phyloP scores from a whole-genome alignment of 2,888 invertebrate genomes.

The Zhuqinia jingwanae region DNA sequence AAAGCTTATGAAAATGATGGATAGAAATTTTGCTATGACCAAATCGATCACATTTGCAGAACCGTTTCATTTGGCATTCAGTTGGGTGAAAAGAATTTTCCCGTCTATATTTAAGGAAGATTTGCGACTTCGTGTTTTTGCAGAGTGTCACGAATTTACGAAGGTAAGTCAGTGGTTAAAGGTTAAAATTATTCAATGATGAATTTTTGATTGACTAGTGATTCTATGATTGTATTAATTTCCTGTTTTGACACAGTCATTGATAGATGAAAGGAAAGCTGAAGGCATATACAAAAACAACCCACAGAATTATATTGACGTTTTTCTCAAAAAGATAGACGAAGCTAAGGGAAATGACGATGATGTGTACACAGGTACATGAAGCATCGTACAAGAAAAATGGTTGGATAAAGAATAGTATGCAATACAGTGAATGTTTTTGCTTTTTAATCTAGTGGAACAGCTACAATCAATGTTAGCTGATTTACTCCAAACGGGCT shows the following conservation, averaged over 20 bases:
- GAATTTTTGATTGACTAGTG: too few relatives aligned
- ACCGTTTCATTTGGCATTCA: conserved; percentile 44
- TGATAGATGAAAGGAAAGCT: conserved; percentile 60
- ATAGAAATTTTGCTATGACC: conserved; percentile 69
- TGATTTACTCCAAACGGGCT: conserved; percentile 59
- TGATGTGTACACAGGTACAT: conserved; percentile 60
- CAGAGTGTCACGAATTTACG: conserved; percentile 57
- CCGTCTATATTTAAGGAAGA: conserved; percentile 47
- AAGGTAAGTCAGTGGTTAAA: too few relatives aligned
- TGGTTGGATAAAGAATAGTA: too few relatives aligned
- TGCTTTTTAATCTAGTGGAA: conserved; percentile 18
- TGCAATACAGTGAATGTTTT: neutral
- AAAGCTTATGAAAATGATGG: conserved; percentile 71
- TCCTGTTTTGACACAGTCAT: neutral
- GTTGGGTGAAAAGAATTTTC: conserved; percentile 6
- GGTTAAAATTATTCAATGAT: too few relatives aligned
- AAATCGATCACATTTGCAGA: conserved; percentile 63
- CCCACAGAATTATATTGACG: conserved; percentile 72
- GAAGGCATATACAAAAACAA: conserved; percentile 60
- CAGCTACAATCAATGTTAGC: conserved; percentile 65
- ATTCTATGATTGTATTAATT: too few relatives aligned
- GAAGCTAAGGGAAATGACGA: conserved; percentile 43
- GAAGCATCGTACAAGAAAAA: neutral
- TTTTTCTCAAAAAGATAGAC: conserved; percentile 71
- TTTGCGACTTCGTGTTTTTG: conserved; percentile 23